Percentiles rank a stretch among this genome's conserved stretches.
Evolutionary conservation across 2,888 invertebrate genomes (phyloP).

Genomic region (Drosophila rubida): DNA sequence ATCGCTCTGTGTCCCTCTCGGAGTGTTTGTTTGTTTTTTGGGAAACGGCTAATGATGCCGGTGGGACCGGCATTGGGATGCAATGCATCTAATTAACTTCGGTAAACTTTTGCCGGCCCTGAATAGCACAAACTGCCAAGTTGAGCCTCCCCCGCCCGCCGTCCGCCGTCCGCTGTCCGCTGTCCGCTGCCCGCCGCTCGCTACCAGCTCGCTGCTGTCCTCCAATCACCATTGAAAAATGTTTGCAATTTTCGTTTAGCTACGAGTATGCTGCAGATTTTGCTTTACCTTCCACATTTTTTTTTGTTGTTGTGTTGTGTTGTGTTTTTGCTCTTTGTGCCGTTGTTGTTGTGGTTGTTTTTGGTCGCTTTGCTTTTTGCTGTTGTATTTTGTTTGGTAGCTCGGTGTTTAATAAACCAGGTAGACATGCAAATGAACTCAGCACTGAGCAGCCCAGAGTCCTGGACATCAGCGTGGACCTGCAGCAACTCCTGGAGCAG

Average conservation of each 20-base stretch:
- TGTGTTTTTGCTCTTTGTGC: not conserved
- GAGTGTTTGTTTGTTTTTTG: slow-evolving; percentile 5
- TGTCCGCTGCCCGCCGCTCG: not conserved
- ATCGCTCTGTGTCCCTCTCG: not conserved
- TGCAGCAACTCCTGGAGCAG: slow-evolving; percentile 3
- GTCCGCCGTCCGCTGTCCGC: no score
- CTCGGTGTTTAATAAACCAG: slow-evolving; percentile 52
- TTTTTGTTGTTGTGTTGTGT: not conserved
- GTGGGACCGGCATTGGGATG: slow-evolving; percentile 46
- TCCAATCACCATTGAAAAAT: slow-evolving; percentile 39
- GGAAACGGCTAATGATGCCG: slow-evolving; percentile 64
- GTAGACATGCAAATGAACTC: slow-evolving; percentile 56
- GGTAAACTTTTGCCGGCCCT: slow-evolving; percentile 37
- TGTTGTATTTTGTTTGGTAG: slow-evolving; percentile 16
- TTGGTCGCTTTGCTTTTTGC: not conserved
- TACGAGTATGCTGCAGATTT: slow-evolving; percentile 36
- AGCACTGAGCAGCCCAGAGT: slow-evolving; percentile 14
- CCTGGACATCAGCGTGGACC: slow-evolving; percentile 19
- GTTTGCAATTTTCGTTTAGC: slow-evolving; percentile 40
- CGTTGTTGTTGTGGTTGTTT: not conserved
- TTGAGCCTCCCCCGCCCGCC: no score
- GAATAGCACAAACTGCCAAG: slow-evolving; percentile 24
- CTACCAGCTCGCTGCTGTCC: not conserved
- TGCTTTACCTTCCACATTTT: slow-evolving; percentile 7
- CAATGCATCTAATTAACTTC: slow-evolving; percentile 75